phyloP scores from a whole-genome alignment of 2,113 vertebrate genomes.

The Tretioscincus oriximinensis region DNA sequence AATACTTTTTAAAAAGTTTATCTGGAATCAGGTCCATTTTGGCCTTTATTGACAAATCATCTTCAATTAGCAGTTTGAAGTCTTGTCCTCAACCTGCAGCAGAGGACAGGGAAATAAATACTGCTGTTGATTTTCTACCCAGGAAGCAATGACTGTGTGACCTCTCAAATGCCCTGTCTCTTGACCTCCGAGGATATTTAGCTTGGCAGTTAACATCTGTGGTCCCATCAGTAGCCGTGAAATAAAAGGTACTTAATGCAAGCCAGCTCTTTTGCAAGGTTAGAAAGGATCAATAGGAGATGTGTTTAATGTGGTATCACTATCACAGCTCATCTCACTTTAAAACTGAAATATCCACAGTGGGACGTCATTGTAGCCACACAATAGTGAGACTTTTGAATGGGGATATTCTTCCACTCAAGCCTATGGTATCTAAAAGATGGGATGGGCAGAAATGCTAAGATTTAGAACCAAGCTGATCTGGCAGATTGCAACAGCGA shows the following conservation, averaged over 20 bases:
- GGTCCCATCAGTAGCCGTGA: slow-evolving; percentile 64
- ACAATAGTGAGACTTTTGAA: slow-evolving; percentile 50
- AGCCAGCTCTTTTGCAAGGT: slow-evolving; percentile 74
- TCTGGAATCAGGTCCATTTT: neutral
- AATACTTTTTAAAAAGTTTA: neutral
- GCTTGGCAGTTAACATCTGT: slow-evolving; percentile 72
- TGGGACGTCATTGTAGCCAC: slow-evolving; percentile 60
- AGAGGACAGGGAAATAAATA: slow-evolving; percentile 45
- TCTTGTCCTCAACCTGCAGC: slow-evolving; percentile 27
- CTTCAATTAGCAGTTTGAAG: slow-evolving; percentile 12
- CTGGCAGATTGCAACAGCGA: neutral
- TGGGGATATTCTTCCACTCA: slow-evolving; percentile 16
- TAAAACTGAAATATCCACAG: slow-evolving; percentile 70
- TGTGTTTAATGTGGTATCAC: slow-evolving; percentile 79
- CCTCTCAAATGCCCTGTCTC: slow-evolving; percentile 59
- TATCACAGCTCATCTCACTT: slow-evolving; percentile 72
- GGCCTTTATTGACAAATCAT: slow-evolving; percentile 40
- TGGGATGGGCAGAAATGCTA: neutral
- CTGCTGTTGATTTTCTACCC: slow-evolving; percentile 49
- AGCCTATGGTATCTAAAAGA: slow-evolving; percentile 37
- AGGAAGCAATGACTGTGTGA: slow-evolving; percentile 58
- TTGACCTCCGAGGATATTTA: slow-evolving; percentile 74
- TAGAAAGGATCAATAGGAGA: slow-evolving; percentile 79
- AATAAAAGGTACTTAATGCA: slow-evolving; percentile 78
- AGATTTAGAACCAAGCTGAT: slow-evolving; percentile 2